Base-by-base conservation (phyloP, 92 coral and sea anemone genomes). In the Porites rus region DNA sequence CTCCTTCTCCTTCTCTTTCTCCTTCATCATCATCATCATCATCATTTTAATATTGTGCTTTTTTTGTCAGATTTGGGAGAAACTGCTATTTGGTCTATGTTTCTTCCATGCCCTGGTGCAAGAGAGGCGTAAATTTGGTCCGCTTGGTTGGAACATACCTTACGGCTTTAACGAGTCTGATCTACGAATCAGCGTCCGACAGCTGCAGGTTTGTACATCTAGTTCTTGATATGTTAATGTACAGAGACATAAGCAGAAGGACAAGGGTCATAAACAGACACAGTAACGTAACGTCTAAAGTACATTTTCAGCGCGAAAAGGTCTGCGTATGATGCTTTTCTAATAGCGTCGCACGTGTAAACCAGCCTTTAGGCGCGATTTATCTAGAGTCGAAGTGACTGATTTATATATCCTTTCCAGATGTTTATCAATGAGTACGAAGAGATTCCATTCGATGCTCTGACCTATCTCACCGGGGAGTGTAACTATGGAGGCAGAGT, bases 101-200 rank as follows among this genome's bases (percentile, higher is more conserved):
- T 97, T 97, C 85, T 97, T 97, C 95, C 99, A 97, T 75, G 99
- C 99, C 46, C 89, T 93, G 92, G 96, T 97, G 46, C 99, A 97
- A 89, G 99, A 97, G 81, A 85, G 99, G 38, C 93, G 99, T 66
- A 97, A 97, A 85, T 97, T 97, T 81, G 99, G 99, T 20, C 99
- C 99, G 8, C 92, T 97, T 20, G 99, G 99, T 8, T 97, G 99
- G 99, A 97, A 97, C 90, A 97, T 97, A 43, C 98, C 99, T n/a
- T 97, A 97, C 72, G 99, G 99, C 58, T 97, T 97, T 85, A 97
- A 97, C 92, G 99, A 97, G 88, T 97, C 99, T 50, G 99, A 97
- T 83, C 58, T 97, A 7, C 92, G 99, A 24, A 97, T 97, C 84
- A 97, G 99, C 74, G 99, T 97, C 22, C 89, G 99, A 22, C 99